These are phyloP conservation scores for Maniola jurtina DNA, from an alignment of 1,140 invertebrate genomes.

Conservation along the genomic window DNA sequence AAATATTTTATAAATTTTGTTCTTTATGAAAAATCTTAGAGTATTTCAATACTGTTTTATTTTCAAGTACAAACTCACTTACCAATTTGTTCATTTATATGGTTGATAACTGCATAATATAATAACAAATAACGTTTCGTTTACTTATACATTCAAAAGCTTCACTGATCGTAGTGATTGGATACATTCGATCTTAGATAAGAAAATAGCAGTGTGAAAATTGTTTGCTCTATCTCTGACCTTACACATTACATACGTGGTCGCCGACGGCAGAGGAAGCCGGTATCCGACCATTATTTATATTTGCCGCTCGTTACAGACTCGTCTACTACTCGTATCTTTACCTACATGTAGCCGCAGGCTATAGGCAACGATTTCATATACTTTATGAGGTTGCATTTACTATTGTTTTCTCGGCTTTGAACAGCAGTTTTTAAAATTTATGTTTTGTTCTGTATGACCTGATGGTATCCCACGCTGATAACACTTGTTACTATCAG, in stretches of 20 bases:
- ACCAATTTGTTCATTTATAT: no score
- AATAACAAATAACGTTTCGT: no score
- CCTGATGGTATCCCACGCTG: no score
- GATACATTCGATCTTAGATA: background rate
- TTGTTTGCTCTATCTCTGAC: slow-evolving; percentile 11
- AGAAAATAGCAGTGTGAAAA: slow-evolving; percentile 5
- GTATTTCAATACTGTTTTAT: no score
- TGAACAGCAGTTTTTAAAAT: background rate
- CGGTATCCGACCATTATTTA: slow-evolving; percentile 65
- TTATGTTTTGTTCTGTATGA: background rate
- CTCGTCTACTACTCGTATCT: slow-evolving; percentile 5
- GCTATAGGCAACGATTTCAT: slow-evolving; percentile 21
- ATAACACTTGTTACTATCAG: no score
- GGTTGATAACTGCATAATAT: no score
- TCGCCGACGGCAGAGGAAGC: slow-evolving; percentile 48
- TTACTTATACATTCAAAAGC: no score
- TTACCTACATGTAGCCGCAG: slow-evolving; percentile 9
- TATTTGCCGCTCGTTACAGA: slow-evolving; percentile 22
- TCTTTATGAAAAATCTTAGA: no score
- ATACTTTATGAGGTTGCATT: slow-evolving; percentile 6
- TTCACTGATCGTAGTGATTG: no score
- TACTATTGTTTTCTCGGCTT: slow-evolving; percentile 2
- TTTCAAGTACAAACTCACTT: no score
- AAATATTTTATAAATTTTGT: no score
- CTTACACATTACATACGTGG: slow-evolving; percentile 24